Conservation (phyloP, 1,140 invertebrate genomes). For the Thaumatotibia leucotreta region DNA sequence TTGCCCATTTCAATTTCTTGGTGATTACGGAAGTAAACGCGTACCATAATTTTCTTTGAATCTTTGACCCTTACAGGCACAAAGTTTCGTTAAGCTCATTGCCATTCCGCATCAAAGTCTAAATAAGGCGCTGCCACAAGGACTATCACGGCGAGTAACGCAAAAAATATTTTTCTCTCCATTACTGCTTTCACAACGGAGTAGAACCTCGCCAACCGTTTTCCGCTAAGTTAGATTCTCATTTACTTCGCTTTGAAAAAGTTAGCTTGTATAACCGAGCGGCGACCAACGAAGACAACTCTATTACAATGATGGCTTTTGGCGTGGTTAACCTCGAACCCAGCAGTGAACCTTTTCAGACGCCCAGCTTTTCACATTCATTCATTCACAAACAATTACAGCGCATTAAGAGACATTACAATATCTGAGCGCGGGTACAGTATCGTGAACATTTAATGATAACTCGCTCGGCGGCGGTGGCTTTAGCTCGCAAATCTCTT, state of each 20-base stretch:
- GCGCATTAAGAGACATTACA: slow-evolving; percentile 44
- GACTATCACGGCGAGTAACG: slow-evolving; percentile 45
- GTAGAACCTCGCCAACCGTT: slow-evolving; percentile 42
- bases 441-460: slow-evolving; percentile 61
- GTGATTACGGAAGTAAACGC: slow-evolving; percentile 41
- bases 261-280: slow-evolving; percentile 57
- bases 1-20: slow-evolving; percentile 29
- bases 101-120: slow-evolving; percentile 56
- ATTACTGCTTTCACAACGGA: slow-evolving; percentile 41
- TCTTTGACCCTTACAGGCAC: slow-evolving; percentile 35
- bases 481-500: slow-evolving; percentile 56
- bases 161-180: slow-evolving; percentile 57
- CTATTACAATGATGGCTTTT: slow-evolving; percentile 64
- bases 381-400: slow-evolving; percentile 60
- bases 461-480: slow-evolving; percentile 47
- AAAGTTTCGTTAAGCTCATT: slow-evolving; percentile 58
- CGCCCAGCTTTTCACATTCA: slow-evolving; percentile 50
- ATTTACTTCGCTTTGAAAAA: slow-evolving; percentile 66
- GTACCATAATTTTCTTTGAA: slow-evolving; percentile 43
- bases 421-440: slow-evolving; percentile 34
- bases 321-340: slow-evolving; percentile 34
- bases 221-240: slow-evolving; percentile 70
- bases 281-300: slow-evolving; percentile 51
- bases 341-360: slow-evolving; percentile 42
- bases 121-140: slow-evolving; percentile 45